These are phyloP conservation scores for Leucophora obtusa DNA, from an alignment of 2,888 invertebrate species.

Conservation along the genomic window DNA sequence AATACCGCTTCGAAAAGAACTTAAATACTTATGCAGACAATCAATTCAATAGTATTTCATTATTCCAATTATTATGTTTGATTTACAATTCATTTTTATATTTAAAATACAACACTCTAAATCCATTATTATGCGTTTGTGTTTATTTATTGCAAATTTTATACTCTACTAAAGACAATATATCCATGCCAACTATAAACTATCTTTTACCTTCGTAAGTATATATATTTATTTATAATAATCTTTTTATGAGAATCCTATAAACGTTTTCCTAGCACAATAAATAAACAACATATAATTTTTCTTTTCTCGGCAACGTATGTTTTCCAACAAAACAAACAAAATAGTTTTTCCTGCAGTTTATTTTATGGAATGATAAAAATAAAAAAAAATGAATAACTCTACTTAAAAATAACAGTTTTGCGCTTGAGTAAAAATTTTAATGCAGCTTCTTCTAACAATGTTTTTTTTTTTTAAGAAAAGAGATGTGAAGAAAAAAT, in stretches of 20 bases:
- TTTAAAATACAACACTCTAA: background rate
- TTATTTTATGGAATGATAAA: background rate
- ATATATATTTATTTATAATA: slow-evolving; percentile 43
- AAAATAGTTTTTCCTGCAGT: slow-evolving; percentile 40
- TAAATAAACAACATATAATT: slow-evolving; percentile 57
- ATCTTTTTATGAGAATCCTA: slow-evolving; percentile 47
- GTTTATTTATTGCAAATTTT: slow-evolving; percentile 51
- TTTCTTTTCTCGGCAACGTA: slow-evolving; percentile 29
- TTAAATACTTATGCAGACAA: too few relatives aligned
- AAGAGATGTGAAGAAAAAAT: background rate
- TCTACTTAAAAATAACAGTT: slow-evolving; percentile 54
- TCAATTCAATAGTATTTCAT: too few relatives aligned
- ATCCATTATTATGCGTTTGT: background rate
- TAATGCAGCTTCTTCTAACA: slow-evolving; percentile 33
- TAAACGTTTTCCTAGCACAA: slow-evolving; percentile 40
- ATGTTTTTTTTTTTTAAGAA: background rate
- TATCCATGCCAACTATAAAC: slow-evolving; percentile 23
- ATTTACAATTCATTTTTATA: background rate
- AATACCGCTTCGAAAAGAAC: too few relatives aligned
- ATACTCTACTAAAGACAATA: slow-evolving; percentile 46
- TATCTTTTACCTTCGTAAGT: slow-evolving; percentile 25
- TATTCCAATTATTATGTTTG: too few relatives aligned
- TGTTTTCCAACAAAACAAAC: slow-evolving; percentile 30
- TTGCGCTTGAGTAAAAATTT: slow-evolving; percentile 55
- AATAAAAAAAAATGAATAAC: slow-evolving; percentile 19